Percentiles rank a stretch among this genome's conserved stretches.
phyloP scores from a whole-genome alignment of 2,113 vertebrate genomes.

The Nansenia antarctica region DNA sequence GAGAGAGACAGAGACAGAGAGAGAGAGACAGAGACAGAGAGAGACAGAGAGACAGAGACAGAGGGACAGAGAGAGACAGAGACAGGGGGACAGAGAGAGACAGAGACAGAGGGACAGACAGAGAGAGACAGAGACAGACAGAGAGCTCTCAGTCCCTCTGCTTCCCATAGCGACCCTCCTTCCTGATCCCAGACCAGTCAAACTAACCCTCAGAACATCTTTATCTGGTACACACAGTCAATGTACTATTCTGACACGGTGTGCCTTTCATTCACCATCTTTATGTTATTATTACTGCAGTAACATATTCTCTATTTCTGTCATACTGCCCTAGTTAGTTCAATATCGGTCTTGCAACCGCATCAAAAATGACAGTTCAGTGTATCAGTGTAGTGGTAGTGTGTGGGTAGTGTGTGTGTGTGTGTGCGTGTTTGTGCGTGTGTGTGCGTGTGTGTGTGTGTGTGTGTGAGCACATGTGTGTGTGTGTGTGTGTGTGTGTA shows the following conservation, averaged over 20 bases:
- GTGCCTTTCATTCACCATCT: conserved; percentile 28
- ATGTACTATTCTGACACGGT: conserved; percentile 19
- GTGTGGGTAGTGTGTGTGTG: conserved; percentile 7
- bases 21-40: too few relatives aligned
- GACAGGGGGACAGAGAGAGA: too few relatives aligned
- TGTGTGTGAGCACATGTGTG: conserved; percentile 2
- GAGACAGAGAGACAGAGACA: too few relatives aligned
- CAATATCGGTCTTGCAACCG: conserved; percentile 50
- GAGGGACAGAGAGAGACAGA: too few relatives aligned
- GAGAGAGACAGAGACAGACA: too few relatives aligned
- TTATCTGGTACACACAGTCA: conserved; percentile 36
- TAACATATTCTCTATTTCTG: neutral
- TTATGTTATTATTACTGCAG: conserved; percentile 29
- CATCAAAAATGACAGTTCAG: conserved; percentile 58
- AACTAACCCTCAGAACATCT: neutral
- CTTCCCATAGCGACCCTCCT: too few relatives aligned
- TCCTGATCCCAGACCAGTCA: neutral
- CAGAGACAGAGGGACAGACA: too few relatives aligned
- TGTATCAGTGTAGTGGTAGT: conserved; percentile 10
- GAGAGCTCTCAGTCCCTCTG: too few relatives aligned
- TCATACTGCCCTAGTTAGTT: conserved; percentile 55
- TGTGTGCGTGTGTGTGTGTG: conserved; percentile 6
- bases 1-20: too few relatives aligned
- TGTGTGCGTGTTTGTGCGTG: neutral
- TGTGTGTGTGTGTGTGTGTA: conserved; percentile 28